Evolutionary conservation across 2,113 vertebrate species (phyloP).

Genomic region (Pseudopodoces humilis): DNA sequence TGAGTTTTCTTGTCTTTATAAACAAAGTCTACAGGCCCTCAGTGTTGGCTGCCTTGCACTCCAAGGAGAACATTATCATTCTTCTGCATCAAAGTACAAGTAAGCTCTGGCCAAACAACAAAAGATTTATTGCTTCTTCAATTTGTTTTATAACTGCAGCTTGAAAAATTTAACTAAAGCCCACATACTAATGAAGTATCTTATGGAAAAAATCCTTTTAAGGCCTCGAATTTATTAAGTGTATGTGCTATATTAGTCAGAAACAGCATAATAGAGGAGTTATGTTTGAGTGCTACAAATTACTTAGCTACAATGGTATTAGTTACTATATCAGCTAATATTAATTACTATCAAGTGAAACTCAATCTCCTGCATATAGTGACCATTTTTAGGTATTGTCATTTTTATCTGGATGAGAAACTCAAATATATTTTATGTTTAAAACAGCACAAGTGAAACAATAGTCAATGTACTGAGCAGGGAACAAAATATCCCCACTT

Average conservation of each 20-base stretch:
- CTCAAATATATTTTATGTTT: not conserved
- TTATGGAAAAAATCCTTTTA: slow-evolving; percentile 26
- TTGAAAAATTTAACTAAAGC: slow-evolving; percentile 32
- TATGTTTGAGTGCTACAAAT: not conserved
- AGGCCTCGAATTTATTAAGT: slow-evolving; percentile 61
- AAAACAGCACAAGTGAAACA: not conserved
- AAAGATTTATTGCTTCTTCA: slow-evolving; percentile 8
- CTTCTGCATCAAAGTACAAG: not conserved
- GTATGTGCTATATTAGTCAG: slow-evolving; percentile 27
- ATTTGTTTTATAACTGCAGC: slow-evolving; percentile 8
- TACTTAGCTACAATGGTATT: not conserved
- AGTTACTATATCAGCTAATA: not conserved
- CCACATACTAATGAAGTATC: slow-evolving; percentile 5
- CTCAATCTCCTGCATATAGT: not conserved
- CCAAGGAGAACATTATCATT: not conserved
- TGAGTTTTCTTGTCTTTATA: not conserved
- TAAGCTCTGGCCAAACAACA: not conserved
- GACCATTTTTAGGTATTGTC: not conserved
- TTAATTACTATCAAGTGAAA: not conserved
- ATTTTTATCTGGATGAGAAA: not conserved
- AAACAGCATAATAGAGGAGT: slow-evolving; percentile 24
- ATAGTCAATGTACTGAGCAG: not conserved
- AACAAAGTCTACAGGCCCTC: not conserved
- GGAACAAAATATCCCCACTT: not conserved
- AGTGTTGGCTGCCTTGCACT: not conserved